These are phyloP conservation scores for Ictalurus punctatus DNA, from an alignment of 2,113 vertebrate species.

Conservation along the genomic window DNA sequence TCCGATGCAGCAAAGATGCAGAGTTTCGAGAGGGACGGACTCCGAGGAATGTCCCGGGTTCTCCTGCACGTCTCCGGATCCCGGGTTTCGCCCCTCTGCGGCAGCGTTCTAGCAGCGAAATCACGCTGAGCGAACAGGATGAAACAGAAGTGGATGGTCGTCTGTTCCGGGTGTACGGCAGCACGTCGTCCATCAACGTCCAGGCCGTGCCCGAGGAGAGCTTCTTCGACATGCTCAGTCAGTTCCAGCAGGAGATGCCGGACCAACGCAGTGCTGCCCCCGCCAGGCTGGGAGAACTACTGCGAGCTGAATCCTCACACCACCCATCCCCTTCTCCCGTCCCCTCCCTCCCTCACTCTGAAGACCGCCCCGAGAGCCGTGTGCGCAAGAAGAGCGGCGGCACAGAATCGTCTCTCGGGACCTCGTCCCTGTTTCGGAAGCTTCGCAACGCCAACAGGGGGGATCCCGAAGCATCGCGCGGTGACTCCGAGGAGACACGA, in stretches of 20 bases:
- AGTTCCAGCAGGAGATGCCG: conserved; percentile 79
- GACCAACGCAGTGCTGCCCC: conserved; percentile 67
- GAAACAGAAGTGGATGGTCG: conserved; percentile 61
- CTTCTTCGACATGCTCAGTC: conserved; percentile 86
- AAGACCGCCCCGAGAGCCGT: conserved; percentile 71
- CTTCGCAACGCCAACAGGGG: conserved; percentile 73
- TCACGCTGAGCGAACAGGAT: conserved; percentile 90
- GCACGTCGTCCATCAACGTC: conserved; percentile 91
- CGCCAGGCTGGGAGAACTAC: conserved; percentile 65
- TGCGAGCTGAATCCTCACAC: conserved; percentile 53
- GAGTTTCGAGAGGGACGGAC: conserved; percentile 80
- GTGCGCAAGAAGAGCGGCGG: conserved; percentile 78
- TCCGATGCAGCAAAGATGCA: conserved; percentile 77
- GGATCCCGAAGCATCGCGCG: conserved; percentile 68
- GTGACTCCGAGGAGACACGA: conserved; percentile 59
- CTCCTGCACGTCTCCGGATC: conserved; percentile 65
- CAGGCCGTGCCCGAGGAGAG: conserved; percentile 87
- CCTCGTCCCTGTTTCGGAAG: conserved; percentile 85
- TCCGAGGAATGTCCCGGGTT: conserved; percentile 69
- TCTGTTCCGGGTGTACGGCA: conserved; percentile 87
- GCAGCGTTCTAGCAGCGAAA: conserved; percentile 89
- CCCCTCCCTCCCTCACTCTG: conserved; percentile 52
- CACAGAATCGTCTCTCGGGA: conserved; percentile 70
- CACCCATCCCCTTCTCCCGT: conserved; percentile 47
- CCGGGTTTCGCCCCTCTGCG: conserved; percentile 72